phyloP scores from a whole-genome alignment of 2,797 vertebrate species.

The Rhinatrema bivittatum region DNA sequence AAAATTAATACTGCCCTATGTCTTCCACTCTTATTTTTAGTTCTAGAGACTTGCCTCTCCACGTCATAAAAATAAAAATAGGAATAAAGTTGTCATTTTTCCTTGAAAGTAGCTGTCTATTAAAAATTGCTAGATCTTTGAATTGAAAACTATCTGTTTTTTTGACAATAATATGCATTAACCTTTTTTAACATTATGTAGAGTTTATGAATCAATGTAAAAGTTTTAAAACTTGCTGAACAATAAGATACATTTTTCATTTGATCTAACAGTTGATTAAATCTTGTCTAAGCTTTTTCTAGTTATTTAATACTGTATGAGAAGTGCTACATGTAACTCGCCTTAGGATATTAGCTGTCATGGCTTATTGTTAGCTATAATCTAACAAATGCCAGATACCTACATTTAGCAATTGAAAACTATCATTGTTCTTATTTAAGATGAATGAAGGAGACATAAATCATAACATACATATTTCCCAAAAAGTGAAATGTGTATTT shows the following conservation, averaged over 20 bases:
- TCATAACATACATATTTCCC: conserved; percentile 32
- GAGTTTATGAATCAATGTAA: too few species aligned
- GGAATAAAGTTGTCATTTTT: too few species aligned
- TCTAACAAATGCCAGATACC: conserved; percentile 37
- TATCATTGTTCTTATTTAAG: conserved; percentile 46
- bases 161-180: too few species aligned
- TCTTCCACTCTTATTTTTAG: too few species aligned
- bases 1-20: too few species aligned
- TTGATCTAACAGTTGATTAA: conserved; percentile 24
- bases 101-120: too few species aligned
- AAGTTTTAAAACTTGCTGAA: conserved; percentile 8
- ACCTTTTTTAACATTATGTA: too few species aligned
- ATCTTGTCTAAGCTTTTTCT: conserved; percentile 27
- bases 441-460: conserved; percentile 43
- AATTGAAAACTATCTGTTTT: too few species aligned
- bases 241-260: not conserved
- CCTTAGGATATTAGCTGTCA: conserved; percentile 26
- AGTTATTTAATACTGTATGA: conserved; percentile 8
- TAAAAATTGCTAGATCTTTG: too few species aligned
- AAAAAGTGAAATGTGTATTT: conserved; percentile 8
- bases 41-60: too few species aligned
- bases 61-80: too few species aligned
- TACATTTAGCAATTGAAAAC: conserved; percentile 29
- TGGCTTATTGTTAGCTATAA: conserved; percentile 20
- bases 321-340: conserved; percentile 18